Evolutionary conservation across 2,797 vertebrate genomes (phyloP).

Genomic region (Danio aesculapii): DNA sequence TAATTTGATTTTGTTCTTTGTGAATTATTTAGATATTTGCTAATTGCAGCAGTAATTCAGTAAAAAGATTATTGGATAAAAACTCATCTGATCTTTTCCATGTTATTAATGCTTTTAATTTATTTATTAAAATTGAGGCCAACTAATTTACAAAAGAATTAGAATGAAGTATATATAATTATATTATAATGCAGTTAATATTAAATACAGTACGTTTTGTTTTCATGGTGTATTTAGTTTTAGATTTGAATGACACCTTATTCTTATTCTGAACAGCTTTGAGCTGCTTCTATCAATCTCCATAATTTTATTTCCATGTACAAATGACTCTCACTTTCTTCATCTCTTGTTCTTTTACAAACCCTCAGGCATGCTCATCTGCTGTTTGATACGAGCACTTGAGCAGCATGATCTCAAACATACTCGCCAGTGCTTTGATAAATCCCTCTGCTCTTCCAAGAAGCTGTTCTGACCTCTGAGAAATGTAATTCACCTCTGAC

Average conservation of each 20-base stretch:
- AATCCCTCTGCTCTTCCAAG: constrained; percentile 18
- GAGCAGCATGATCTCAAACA: constrained; percentile 31
- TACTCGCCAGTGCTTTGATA: constrained; percentile 29
- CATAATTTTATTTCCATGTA: neutral
- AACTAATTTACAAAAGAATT: neutral
- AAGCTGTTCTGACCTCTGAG: constrained; percentile 26
- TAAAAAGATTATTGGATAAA: too few relatives aligned
- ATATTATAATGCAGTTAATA: too few relatives aligned
- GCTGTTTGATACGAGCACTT: neutral
- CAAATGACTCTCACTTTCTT: neutral
- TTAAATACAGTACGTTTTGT: neutral
- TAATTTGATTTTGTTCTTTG: neutral
- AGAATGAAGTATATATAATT: too few relatives aligned
- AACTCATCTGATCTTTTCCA: too few relatives aligned
- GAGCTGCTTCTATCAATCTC: neutral
- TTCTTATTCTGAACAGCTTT: neutral
- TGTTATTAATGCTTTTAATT: too few relatives aligned
- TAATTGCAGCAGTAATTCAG: neutral
- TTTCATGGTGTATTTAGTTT: neutral
- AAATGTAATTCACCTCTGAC: constrained; percentile 13
- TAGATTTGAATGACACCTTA: neutral
- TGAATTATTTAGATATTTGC: neutral
- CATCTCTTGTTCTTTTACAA: constrained; percentile 2
- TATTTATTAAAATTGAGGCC: too few relatives aligned
- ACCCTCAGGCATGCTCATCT: constrained; percentile 1